phyloP scores from a whole-genome alignment of 1,140 invertebrate species.

The Oedothorax gibbosus region DNA sequence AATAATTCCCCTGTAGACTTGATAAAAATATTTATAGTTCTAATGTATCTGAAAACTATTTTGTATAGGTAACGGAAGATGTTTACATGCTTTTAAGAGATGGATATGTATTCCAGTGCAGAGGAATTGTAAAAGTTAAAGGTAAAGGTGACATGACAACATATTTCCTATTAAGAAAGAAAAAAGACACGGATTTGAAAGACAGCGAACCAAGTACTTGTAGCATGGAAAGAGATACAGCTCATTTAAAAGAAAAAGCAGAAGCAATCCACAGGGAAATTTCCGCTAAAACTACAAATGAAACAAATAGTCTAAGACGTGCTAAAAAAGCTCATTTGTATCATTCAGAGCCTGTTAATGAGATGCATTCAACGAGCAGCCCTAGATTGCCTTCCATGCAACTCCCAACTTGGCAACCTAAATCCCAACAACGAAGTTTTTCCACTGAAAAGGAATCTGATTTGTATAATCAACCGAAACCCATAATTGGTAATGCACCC shows the following conservation, averaged over 20 bases:
- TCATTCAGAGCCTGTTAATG: conserved; percentile 12
- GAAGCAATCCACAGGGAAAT: too few species aligned
- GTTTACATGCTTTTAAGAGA: conserved; percentile 79
- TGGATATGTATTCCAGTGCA: conserved; percentile 82
- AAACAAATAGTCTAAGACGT: not conserved
- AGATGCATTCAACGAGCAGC: conserved; percentile 55
- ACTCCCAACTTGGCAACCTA: conserved; percentile 56
- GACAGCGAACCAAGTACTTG: not conserved
- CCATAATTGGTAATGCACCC: conserved; percentile 61
- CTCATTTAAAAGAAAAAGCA: too few species aligned
- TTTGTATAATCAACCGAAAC: conserved; percentile 63
- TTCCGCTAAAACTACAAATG: not conserved
- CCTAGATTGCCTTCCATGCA: conserved; percentile 54
- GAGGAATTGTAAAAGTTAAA: conserved; percentile 91
- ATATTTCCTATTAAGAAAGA: conserved; percentile 82
- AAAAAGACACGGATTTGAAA: conserved; percentile 73
- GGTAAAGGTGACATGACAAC: conserved; percentile 95
- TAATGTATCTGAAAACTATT: not conserved
- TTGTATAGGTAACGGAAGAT: conserved; percentile 80
- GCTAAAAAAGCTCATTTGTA: conserved; percentile 36
- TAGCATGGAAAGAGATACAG: not conserved
- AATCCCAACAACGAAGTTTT: conserved; percentile 31
- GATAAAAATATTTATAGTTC: not conserved
- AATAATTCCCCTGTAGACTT: too few species aligned
- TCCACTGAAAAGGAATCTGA: conserved; percentile 19